Evolutionary conservation across 2,888 invertebrate genomes (phyloP).

Genomic region (Tiliacea citrago): DNA sequence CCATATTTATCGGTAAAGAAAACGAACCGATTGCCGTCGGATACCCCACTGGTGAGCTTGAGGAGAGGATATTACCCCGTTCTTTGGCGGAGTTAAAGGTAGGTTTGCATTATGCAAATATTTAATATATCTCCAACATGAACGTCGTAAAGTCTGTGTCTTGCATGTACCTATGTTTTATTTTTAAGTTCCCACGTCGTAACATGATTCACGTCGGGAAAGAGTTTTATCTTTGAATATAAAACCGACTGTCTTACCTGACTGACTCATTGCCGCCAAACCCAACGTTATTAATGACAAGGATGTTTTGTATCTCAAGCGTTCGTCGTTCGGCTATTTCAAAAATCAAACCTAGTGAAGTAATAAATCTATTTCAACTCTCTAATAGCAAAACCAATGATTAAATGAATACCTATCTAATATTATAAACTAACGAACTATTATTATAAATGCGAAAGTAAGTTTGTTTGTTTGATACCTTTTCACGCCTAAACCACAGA

Average conservation of each 20-base stretch:
- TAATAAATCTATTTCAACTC: background rate
- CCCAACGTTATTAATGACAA: conserved; percentile 47
- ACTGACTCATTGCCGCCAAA: conserved; percentile 61
- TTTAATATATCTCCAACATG: conserved; percentile 37
- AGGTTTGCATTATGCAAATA: conserved; percentile 61
- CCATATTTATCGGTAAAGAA: conserved; percentile 83
- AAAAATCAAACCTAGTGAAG: background rate
- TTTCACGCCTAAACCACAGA: no score
- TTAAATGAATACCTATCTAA: no score
- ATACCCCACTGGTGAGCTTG: conserved; percentile 84
- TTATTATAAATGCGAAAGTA: no score
- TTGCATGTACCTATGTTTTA: conserved; percentile 53
- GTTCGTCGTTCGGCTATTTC: conserved; percentile 3
- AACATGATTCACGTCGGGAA: conserved; percentile 62
- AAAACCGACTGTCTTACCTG: conserved; percentile 49
- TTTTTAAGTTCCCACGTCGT: conserved; percentile 57
- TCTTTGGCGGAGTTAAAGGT: conserved; percentile 87
- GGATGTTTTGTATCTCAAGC: conserved; percentile 22
- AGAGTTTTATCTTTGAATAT: conserved; percentile 59
- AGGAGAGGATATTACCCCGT: conserved; percentile 82
- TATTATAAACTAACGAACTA: no score
- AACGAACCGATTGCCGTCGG: conserved; percentile 84
- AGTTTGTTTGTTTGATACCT: no score
- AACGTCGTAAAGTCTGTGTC: conserved; percentile 59
- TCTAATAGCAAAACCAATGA: background rate